Conservation (phyloP, 2,113 vertebrate species). For the Harpagus bidentatus region DNA sequence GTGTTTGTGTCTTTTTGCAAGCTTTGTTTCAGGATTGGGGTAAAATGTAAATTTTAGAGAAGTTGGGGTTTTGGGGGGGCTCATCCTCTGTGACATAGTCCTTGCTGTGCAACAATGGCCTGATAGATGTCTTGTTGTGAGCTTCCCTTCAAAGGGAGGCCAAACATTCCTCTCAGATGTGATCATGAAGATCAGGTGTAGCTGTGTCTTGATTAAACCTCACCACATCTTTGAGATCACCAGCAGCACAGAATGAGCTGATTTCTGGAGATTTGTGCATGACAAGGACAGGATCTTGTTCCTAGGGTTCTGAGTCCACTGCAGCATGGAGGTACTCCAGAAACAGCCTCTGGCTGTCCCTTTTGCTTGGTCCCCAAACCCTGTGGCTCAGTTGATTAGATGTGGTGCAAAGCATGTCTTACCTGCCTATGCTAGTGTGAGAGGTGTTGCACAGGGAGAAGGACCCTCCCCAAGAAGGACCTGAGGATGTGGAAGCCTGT, state of each 20-base stretch:
- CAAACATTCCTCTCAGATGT: neutral
- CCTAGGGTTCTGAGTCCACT: neutral
- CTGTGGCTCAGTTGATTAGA: neutral
- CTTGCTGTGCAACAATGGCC: neutral
- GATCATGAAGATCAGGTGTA: neutral
- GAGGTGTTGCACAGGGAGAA: neutral
- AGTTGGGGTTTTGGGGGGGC: fast-evolving
- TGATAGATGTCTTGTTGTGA: neutral
- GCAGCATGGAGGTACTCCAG: neutral
- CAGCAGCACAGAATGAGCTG: neutral
- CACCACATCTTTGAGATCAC: neutral
- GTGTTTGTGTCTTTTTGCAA: neutral
- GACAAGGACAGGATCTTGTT: neutral
- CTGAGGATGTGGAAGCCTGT: neutral
- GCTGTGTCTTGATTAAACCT: neutral
- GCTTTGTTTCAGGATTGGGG: neutral
- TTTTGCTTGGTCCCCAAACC: neutral
- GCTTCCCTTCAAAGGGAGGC: neutral
- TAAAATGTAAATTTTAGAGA: neutral
- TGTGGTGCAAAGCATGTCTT: neutral
- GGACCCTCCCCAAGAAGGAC: neutral
- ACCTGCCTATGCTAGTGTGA: neutral
- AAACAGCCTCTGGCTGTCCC: neutral
- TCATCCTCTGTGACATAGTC: neutral
- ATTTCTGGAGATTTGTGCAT: neutral